Evolutionary conservation across 2,797 vertebrate species (phyloP).

Genomic region (Chaunax sp.): DNA sequence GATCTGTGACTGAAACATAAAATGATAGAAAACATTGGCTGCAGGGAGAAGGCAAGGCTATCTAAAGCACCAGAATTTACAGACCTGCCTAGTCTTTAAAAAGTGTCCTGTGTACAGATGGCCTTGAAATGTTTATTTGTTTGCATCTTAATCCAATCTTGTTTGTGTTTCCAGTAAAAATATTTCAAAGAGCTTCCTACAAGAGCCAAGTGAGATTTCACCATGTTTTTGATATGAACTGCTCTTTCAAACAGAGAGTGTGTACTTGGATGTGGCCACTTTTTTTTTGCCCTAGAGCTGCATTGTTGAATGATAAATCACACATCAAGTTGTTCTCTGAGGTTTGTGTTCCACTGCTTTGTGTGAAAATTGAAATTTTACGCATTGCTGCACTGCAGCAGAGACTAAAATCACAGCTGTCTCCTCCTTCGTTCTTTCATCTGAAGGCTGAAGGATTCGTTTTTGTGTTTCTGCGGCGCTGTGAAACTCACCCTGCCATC

Average conservation of each 20-base stretch:
- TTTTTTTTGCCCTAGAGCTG: conserved; percentile 26
- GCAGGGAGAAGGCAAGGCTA: too few relatives aligned
- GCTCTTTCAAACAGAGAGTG: conserved; percentile 2
- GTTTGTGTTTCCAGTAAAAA: not conserved
- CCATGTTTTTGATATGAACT: conserved; percentile 11
- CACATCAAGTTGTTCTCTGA: conserved; percentile 28
- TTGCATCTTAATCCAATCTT: not conserved
- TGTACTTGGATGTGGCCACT: conserved; percentile 4
- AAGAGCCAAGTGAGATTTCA: conserved; percentile 4
- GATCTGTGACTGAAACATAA: too few relatives aligned
- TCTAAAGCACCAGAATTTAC: too few relatives aligned
- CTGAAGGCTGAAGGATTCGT: not conserved
- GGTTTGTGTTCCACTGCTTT: conserved; percentile 21
- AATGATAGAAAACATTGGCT: too few relatives aligned
- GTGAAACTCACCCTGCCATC: conserved; percentile 86
- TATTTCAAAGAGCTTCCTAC: not conserved
- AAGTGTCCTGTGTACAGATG: not conserved
- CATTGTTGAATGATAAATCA: conserved; percentile 26
- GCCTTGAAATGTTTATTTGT: not conserved
- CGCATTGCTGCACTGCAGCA: conserved; percentile 15
- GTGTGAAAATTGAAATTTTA: conserved; percentile 27
- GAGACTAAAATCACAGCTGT: conserved; percentile 2
- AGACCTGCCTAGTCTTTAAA: too few relatives aligned
- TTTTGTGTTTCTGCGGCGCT: not conserved
- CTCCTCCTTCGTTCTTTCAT: conserved; percentile 1